Percentiles rank a stretch among this genome's conserved stretches.
phyloP scores from a whole-genome alignment of 2,888 invertebrate species.

The Hecatera dysodea region DNA sequence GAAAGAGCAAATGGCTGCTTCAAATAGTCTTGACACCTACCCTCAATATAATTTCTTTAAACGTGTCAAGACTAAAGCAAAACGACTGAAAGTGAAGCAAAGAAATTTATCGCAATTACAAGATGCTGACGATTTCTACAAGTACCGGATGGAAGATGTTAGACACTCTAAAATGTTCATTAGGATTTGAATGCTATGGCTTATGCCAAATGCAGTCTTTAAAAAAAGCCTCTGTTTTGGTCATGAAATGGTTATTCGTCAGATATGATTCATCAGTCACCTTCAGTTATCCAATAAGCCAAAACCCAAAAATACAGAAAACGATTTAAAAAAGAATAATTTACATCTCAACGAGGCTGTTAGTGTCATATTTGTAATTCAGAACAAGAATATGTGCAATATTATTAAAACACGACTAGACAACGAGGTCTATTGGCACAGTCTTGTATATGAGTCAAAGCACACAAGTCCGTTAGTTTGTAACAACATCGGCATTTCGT shows the following conservation, averaged over 20 bases:
- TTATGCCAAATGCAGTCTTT: background rate
- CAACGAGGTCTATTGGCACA: conserved; percentile 58
- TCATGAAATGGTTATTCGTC: background rate
- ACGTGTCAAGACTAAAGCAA: no score
- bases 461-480: conserved; percentile 52
- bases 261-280: background rate
- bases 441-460: conserved; percentile 59
- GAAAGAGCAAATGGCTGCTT: conserved; percentile 23
- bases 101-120: conserved; percentile 23
- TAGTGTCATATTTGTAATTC: conserved; percentile 49
- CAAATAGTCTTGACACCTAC: conserved; percentile 33
- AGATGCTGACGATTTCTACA: conserved; percentile 9
- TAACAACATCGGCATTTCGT: conserved; percentile 61
- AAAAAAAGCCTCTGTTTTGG: background rate
- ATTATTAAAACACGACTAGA: conserved; percentile 34
- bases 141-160: conserved; percentile 11
- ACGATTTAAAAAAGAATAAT: conserved; percentile 29
- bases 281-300: background rate
- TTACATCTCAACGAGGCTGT: conserved; percentile 39
- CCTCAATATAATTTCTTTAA: no score
- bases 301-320: conserved; percentile 23
- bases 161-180: background rate
- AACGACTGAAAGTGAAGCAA: conserved; percentile 10
- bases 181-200: background rate
- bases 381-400: conserved; percentile 38